These are phyloP conservation scores for Homarus gammarus DNA, from an alignment of 2,888 invertebrate genomes.

Conservation along the genomic window DNA sequence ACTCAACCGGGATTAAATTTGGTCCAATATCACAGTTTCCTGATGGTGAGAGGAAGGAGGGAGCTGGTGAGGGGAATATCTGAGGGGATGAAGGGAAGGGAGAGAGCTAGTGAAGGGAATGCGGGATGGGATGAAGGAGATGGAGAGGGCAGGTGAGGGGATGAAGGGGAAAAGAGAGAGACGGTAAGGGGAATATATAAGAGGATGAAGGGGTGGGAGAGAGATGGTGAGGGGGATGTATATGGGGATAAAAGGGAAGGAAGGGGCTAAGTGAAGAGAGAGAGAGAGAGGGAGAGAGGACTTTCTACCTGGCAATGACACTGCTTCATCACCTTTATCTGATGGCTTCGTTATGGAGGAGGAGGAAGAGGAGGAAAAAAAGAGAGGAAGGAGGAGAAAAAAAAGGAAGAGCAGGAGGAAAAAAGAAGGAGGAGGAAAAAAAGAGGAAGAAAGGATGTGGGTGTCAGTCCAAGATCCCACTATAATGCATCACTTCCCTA, in stretches of 20 bases:
- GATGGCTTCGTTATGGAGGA: too few species aligned
- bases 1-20: background rate
- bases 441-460: background rate
- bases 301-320: too few species aligned
- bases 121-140: background rate
- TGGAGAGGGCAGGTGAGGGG: background rate
- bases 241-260: too few species aligned
- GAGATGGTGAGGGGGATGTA: background rate
- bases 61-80: background rate
- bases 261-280: background rate
- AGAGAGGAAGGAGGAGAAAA: too few species aligned
- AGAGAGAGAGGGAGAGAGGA: background rate
- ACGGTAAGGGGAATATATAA: background rate
- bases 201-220: background rate
- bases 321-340: too few species aligned
- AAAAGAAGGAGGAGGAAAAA: background rate
- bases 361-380: background rate
- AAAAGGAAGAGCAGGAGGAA: background rate
- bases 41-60: background rate
- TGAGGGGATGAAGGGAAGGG: background rate
- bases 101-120: background rate
- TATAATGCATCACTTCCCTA: too few species aligned
- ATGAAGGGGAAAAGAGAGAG: background rate
- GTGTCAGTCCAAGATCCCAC: too few species aligned
- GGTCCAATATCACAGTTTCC: conserved; percentile 3